Base-by-base conservation (phyloP, 2,113 vertebrate species). In the Odocoileus hemionus region DNA sequence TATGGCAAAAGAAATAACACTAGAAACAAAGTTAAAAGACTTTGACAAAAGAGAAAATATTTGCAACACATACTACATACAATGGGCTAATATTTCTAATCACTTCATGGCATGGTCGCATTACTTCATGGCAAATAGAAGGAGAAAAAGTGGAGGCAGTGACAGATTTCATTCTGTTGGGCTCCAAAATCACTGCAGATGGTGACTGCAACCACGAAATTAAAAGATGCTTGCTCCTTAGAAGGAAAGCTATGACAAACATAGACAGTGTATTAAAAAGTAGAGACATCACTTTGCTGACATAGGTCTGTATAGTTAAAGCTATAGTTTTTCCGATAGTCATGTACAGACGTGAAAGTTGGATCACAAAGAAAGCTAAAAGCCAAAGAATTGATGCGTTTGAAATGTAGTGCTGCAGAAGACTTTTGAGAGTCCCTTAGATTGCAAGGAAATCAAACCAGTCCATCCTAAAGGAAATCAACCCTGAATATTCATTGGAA, bases 11-110 rank as follows among this genome's bases (percentile, higher is more conserved):
- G 19, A 74, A 96, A 92, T 74, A 86, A 39, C 8, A 70, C 33
- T n/a, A 45, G n/a, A 54, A 93, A 45, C 85, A 96, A 96, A 89
- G 52, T 79, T 67, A 78, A 94, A 90, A 94, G 70, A 70, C 33
- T 86, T n/a, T 74, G 23, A 91, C 54, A 87, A 94, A 86, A 15
- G n/a, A 82, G 43, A 61, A 94, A 91, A 74, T 87, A 94, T 86
- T 17, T 91, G 25, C 28, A 43, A 54, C 15, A 94, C 10, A 82
- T 57, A 80, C 26, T n/a, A 86, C 30, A 85, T 36, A 78, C 2
- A 61, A 33, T 11, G 17, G 7, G 17, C 7, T 85, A 74, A 93
- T 86, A 64, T 90, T 70, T 39, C 9, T 47, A 96, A 78, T 47
- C 70, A 76, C 39, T 43, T 43, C 23, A 43, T 76, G 70, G 36